These are phyloP conservation scores for Drosophila longiperda DNA, from an alignment of 2,888 invertebrate genomes.

Conservation along the genomic window DNA sequence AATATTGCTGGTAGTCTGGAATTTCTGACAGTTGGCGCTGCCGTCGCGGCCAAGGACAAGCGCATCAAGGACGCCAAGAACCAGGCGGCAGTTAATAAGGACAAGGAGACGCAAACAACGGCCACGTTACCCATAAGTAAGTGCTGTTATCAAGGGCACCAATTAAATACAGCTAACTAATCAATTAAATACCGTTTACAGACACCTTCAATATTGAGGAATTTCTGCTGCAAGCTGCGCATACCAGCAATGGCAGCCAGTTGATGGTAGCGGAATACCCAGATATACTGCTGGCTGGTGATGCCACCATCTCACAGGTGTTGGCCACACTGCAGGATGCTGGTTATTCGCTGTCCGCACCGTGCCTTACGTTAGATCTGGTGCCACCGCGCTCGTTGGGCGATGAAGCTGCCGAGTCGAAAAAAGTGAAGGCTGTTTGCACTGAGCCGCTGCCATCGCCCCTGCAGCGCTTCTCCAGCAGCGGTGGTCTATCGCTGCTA, in stretches of 20 bases:
- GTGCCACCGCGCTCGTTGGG: conserved; percentile 55
- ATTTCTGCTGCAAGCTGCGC: conserved; percentile 75
- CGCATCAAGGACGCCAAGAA: conserved; percentile 93
- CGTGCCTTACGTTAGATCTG: conserved; percentile 85
- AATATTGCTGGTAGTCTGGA: conserved; percentile 85
- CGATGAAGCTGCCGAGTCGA: conserved; percentile 49
- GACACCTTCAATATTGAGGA: conserved; percentile 82
- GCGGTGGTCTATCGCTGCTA: conserved; percentile 94
- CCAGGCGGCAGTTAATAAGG: conserved; percentile 84
- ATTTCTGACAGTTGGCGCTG: conserved; percentile 92
- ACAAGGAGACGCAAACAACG: conserved; percentile 76
- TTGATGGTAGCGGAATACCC: conserved; percentile 85
- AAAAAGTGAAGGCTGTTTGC: conserved; percentile 80
- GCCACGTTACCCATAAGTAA: conserved; percentile 45
- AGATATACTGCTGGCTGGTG: conserved; percentile 86
- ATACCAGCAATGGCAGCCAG: conserved; percentile 84
- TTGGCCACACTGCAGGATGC: conserved; percentile 86
- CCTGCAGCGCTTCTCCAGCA: conserved; percentile 93
- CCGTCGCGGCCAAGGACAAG: conserved; percentile 95
- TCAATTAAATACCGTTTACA: conserved; percentile 37
- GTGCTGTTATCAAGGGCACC: neutral
- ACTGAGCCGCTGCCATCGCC: conserved; percentile 86
- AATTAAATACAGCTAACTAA: neutral
- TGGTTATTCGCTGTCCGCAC: conserved; percentile 86
- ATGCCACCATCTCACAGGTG: conserved; percentile 87